Percentiles rank a stretch among this genome's conserved stretches.
Evolutionary conservation across 2,113 vertebrate genomes (phyloP).

Genomic region (Cyanoramphus novaezelandiae): DNA sequence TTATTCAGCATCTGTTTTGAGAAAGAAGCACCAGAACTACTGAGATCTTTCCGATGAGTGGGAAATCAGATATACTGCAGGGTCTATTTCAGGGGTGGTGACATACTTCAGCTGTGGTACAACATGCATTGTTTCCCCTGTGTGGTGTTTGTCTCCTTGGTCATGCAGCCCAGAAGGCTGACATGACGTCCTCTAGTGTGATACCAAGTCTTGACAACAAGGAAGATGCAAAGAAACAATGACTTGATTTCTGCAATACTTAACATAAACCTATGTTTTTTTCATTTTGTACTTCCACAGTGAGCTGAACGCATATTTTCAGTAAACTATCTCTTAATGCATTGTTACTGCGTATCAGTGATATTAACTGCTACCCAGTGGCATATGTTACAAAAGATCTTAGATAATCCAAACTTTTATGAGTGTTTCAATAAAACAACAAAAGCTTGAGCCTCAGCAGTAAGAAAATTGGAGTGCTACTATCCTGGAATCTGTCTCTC

Average conservation of each 20-base stretch:
- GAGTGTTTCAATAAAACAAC: not conserved
- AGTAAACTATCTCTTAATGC: not conserved
- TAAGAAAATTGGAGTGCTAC: not conserved
- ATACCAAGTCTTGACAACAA: not conserved
- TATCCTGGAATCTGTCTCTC: not conserved
- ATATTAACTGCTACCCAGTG: not conserved
- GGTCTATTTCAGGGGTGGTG: not conserved
- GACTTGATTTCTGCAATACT: not conserved
- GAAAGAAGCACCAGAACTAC: not conserved
- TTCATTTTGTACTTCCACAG: not conserved
- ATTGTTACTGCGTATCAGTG: not conserved
- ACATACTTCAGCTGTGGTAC: not conserved
- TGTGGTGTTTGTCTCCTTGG: not conserved
- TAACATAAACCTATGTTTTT: not conserved
- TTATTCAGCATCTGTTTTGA: not conserved
- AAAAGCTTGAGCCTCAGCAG: not conserved
- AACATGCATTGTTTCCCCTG: accelerated
- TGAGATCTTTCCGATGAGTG: not conserved
- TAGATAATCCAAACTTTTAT: not conserved
- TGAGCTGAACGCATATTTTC: not conserved
- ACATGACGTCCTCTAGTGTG: not conserved
- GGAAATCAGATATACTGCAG: not conserved
- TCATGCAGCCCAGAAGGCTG: not conserved
- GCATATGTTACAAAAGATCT: not conserved
- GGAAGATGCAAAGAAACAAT: not conserved